Evolutionary conservation across 2,797 vertebrate species (phyloP), one percentile per base, ranked within the genome.

Genomic region (Sebastes trivittatus): DNA sequence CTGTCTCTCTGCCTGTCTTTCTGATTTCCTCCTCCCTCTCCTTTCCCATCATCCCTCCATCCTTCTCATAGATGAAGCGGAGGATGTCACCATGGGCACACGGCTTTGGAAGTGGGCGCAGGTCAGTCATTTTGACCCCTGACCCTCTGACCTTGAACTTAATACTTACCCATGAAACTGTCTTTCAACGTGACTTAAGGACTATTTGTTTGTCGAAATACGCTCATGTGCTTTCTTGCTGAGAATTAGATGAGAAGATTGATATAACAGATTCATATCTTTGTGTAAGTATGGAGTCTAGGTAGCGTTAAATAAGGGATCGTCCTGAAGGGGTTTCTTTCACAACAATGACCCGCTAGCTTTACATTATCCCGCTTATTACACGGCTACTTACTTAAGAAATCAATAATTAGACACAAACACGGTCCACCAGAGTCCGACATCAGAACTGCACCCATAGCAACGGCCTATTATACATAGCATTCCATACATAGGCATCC

Each of bases 61-160:
- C 75, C 22, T 36, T 69, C 81, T 78, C 68, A 65, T 85, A 92
- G 89, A 95, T 93, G 91, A 95, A 95, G 84, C 69, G 75, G 80
- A 93, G 89, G 90, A 94, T 91, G 81, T 89, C 94, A 46, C 87
- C 88, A 7, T 79, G 88, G 86, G 90, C 83, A 86, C 77, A 74
- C 77, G 30, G 88, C 81, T 79, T 90, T 88, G 91, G 92, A 92
- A 87, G 80, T 80, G 75, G 87, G 70, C 77, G 62, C 90, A 94
- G 92, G 94, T 94, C 91, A 94, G 95, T 95, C 80, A 5, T 60
- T 71, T 86, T 89, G 87, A 89, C 84, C 83, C 74, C 84, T 83
- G 80, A 83, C 70, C 67, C 20, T 46, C 56, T 60, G 20, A 81
- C 30, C 61, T 4, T 66, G 20, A 81, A 34, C 61, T 0, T 63